Evolutionary conservation across 1,140 invertebrate genomes (phyloP).

Genomic region (Drosophila orosa): DNA sequence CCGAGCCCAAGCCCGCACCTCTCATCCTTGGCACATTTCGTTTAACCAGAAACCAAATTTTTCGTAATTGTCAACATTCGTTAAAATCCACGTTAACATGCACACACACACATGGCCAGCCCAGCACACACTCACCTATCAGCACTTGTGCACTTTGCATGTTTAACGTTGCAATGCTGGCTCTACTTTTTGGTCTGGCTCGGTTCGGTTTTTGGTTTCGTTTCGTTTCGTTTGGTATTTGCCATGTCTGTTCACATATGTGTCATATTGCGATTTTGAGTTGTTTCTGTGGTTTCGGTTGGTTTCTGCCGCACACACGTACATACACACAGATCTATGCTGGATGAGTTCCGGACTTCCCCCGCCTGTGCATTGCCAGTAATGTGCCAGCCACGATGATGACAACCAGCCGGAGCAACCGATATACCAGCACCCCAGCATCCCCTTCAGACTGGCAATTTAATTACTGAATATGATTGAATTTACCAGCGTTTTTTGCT

Average conservation of each 20-base stretch:
- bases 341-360: conserved; percentile 2
- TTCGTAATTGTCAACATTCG: conserved; percentile 82
- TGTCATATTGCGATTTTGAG: conserved; percentile 80
- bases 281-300: conserved; percentile 71
- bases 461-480: conserved; percentile 54
- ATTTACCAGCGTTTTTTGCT: conserved; percentile 29
- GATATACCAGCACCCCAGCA: background rate
- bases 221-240: conserved; percentile 66
- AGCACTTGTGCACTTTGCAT: conserved; percentile 72
- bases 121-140: conserved; percentile 51
- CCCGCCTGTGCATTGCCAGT: conserved; percentile 20
- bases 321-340: conserved; percentile 6
- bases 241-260: conserved; percentile 72
- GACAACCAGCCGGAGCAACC: conserved; percentile 40
- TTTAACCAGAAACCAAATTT: conserved; percentile 79
- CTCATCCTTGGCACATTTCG: conserved; percentile 52
- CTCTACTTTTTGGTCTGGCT: conserved; percentile 40
- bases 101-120: conserved; percentile 2
- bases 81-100: conserved; percentile 75
- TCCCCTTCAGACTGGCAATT: conserved; percentile 14
- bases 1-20: conserved; percentile 6
- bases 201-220: conserved; percentile 37
- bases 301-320: conserved; percentile 36
- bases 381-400: conserved; percentile 56
- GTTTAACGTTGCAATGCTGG: conserved; percentile 70